phyloP scores from a whole-genome alignment of 92 coral and sea anemone genomes.

The Pocillopora grandis region DNA sequence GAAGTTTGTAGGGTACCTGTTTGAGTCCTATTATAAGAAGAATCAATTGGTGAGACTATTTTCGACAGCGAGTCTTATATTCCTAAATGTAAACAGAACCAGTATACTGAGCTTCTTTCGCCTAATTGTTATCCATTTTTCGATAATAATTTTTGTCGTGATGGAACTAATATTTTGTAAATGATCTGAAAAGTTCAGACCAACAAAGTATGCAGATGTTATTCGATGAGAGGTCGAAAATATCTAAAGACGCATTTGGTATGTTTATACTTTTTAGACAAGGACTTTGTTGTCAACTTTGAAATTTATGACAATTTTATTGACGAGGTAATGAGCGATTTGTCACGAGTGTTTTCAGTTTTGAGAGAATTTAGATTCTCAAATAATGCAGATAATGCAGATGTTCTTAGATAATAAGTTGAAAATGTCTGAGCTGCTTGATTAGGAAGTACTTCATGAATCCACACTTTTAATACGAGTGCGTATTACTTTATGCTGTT shows the following conservation, averaged over 20 bases:
- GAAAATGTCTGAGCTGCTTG: constrained; percentile 15
- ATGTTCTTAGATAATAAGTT: not conserved
- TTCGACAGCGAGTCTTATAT: not conserved
- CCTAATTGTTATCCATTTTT: not conserved
- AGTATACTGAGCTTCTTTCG: not conserved
- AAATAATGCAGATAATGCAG: not conserved
- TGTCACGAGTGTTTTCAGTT: no score
- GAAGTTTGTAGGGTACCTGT: no score
- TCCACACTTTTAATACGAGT: no score
- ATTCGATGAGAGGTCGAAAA: not conserved
- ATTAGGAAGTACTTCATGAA: not conserved
- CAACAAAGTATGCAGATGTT: no score
- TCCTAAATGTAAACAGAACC: not conserved
- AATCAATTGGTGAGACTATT: not conserved
- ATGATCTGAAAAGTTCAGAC: not conserved
- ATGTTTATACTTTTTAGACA: no score
- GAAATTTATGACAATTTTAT: no score
- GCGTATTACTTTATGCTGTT: no score
- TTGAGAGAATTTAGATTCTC: not conserved
- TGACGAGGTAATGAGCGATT: no score
- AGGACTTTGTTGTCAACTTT: no score
- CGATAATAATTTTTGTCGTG: no score
- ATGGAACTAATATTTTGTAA: not conserved
- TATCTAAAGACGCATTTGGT: no score
- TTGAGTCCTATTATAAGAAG: no score